A percentile compares a stretch with the other conserved stretches of the same genome.
These are phyloP conservation scores for Neolamprologus ventralis DNA, from an alignment of 2,113 vertebrate genomes.

Conservation along the genomic window DNA sequence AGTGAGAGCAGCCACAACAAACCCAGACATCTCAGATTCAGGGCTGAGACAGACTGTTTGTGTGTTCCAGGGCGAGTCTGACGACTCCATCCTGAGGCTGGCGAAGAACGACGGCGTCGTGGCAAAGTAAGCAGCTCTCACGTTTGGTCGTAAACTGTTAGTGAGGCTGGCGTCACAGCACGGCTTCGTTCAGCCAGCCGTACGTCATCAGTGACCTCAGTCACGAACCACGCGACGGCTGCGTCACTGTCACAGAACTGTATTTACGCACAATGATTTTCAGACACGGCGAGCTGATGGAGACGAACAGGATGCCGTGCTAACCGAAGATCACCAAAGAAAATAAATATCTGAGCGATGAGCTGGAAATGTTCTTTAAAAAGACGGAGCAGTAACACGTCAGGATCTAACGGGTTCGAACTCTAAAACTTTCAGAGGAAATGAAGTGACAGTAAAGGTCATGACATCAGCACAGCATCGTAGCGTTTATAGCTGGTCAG, in stretches of 20 bases:
- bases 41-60: not conserved
- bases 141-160: not conserved
- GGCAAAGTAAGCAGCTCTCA: conserved; percentile 76
- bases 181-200: not conserved
- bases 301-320: not conserved
- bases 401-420: not conserved
- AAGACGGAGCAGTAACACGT: not conserved
- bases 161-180: not conserved
- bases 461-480: not conserved
- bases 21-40: not conserved
- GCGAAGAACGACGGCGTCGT: conserved; percentile 84
- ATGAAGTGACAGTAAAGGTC: not conserved
- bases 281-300: not conserved
- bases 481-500: not conserved
- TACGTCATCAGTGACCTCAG: not conserved
- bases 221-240: no score
- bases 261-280: not conserved
- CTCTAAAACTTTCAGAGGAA: not conserved
- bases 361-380: not conserved
- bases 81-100: conserved; percentile 91
- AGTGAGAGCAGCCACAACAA: not conserved
- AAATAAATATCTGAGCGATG: not conserved
- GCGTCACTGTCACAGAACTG: not conserved
- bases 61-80: conserved; percentile 82
- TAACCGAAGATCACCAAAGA: not conserved